Percentiles rank a stretch among this genome's conserved stretches.
phyloP scores from a whole-genome alignment of 2,888 invertebrate species.

The Noctua janthina region DNA sequence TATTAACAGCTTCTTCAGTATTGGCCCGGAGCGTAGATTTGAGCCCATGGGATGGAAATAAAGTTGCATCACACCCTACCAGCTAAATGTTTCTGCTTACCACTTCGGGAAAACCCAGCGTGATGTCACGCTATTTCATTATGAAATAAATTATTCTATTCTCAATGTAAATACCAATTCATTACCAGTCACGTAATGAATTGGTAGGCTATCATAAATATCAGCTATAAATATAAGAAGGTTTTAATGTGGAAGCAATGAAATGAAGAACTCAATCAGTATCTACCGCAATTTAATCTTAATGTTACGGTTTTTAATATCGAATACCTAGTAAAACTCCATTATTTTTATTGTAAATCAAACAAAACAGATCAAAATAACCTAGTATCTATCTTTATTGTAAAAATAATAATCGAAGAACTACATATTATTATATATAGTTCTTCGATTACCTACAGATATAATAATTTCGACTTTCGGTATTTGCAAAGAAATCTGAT shows the following conservation, averaged over 20 bases:
- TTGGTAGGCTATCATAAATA: neutral
- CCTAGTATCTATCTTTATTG: neutral
- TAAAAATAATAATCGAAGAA: neutral
- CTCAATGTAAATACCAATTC: constrained; percentile 1
- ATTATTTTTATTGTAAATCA: neutral
- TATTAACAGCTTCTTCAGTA: neutral
- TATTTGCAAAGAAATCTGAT: neutral
- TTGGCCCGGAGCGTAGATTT: neutral
- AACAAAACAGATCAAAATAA: neutral
- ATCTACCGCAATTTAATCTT: constrained; percentile 1
- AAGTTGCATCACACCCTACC: neutral
- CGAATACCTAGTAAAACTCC: neutral
- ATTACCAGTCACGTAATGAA: neutral
- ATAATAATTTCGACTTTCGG: neutral
- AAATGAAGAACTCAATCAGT: neutral
- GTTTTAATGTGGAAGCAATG: neutral
- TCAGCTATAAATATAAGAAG: neutral
- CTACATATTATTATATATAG: neutral
- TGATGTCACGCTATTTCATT: neutral
- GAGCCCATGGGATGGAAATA: neutral
- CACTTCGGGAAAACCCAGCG: neutral
- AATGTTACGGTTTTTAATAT: too few relatives aligned
- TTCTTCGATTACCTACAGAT: neutral
- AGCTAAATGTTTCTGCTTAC: neutral
- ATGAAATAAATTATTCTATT: neutral